Conservation (phyloP, 2,888 invertebrate genomes). For the Alloplasta piceator region DNA sequence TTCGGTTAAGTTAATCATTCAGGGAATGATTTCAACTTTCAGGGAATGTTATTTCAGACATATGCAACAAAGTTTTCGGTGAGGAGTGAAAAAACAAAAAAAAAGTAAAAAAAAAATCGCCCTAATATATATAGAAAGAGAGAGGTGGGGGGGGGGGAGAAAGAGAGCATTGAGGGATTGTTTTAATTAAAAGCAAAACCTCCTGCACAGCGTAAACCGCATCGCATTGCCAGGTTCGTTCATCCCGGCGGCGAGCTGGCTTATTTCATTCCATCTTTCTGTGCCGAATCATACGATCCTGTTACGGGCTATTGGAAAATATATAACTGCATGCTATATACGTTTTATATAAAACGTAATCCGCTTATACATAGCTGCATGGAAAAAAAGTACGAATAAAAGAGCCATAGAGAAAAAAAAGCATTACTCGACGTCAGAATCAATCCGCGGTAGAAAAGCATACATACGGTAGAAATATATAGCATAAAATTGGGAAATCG, state of each 20-base stretch:
- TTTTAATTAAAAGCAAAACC: constrained; percentile 77
- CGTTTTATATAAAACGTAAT: constrained; percentile 27
- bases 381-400: too few relatives aligned
- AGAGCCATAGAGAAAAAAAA: not conserved
- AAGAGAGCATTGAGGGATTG: constrained; percentile 71
- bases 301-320: constrained; percentile 1
- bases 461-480: too few relatives aligned
- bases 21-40: too few relatives aligned
- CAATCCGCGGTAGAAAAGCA: not conserved
- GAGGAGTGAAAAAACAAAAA: too few relatives aligned
- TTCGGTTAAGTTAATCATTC: too few relatives aligned
- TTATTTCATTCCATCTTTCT: too few relatives aligned
- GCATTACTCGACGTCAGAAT: not conserved
- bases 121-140: too few relatives aligned
- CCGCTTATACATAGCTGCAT: not conserved
- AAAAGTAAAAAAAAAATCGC: too few relatives aligned
- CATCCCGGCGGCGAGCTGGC: not conserved
- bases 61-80: too few relatives aligned
- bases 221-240: constrained; percentile 40
- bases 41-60: too few relatives aligned
- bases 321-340: not conserved
- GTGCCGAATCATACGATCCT: not conserved
- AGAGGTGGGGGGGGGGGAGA: too few relatives aligned
- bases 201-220: constrained; percentile 26
- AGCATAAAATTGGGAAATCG: too few relatives aligned